Base-by-base conservation (phyloP, 1,140 invertebrate species). In the Polypedilum pembai region DNA sequence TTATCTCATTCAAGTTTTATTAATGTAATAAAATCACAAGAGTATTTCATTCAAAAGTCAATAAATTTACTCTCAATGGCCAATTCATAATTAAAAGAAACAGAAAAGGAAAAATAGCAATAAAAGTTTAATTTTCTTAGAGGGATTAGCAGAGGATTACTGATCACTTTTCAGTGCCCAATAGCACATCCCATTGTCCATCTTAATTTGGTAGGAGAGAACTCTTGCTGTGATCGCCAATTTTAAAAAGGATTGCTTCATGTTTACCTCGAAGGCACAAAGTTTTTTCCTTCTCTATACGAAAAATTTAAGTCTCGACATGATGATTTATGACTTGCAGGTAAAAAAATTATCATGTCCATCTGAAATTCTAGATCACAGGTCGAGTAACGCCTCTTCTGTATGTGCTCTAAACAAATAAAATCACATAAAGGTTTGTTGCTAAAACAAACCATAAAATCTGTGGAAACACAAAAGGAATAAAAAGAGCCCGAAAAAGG, bases 121-220 rank as follows among this genome's bases (percentile, higher is more conserved):
- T 56, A 56, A 56, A 56, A 56, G 0, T 4, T 56, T n/a, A 56
- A 56, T n/a, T n/a, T 56, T n/a, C n/a, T n/a, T 12, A 56, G 45
- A 56, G 45, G 45, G 45, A 56, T 56, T 56, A 56, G n/a, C 12
- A n/a, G 12, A 56, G 45, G 41, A 56, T 56, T 56, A 56, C 45
- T 56, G 45, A 56, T 56, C 45, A 56, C 45, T 56, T 56, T 56
- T 56, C 45, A 56, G 45, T 56, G n/a, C 45, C 45, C 45, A 56
- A 56, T 33, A 56, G n/a, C 45, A 56, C 45, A 56, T 56, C 45
- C 45, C 45, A 56, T 56, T 56, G 45, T 56, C 45, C 45, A 56
- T 56, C 45, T 56, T 33, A 56, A 56, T 56, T 56, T n/a, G n/a
- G 45, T n/a, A 56, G 45, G n/a, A 56, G n/a, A 56, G 45, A 56